A percentile compares a stretch with the other conserved stretches of the same genome.
These are phyloP conservation scores for Sebastes iracundus DNA, from an alignment of 2,797 vertebrate species.

Conservation along the genomic window DNA sequence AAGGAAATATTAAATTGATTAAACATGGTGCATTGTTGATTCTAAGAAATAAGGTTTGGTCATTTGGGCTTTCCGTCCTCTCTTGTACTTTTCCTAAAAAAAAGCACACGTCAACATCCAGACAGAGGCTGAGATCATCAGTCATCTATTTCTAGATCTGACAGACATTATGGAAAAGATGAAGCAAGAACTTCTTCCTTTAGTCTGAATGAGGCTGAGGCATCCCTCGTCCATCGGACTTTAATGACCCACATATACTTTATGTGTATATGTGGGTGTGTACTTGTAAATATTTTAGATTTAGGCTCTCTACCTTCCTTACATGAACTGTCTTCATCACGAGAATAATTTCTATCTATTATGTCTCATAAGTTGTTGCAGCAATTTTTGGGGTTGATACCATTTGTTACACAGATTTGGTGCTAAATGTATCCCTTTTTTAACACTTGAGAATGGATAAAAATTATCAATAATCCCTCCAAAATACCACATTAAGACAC, in stretches of 20 bases:
- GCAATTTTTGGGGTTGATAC: too few species aligned
- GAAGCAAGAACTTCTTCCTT: constrained; percentile 7
- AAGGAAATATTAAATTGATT: constrained; percentile 78
- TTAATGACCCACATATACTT: background rate
- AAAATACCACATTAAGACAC: too few species aligned
- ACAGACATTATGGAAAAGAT: constrained; percentile 25
- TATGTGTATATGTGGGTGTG: background rate
- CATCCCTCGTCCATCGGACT: background rate
- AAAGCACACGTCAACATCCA: background rate
- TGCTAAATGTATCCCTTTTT: too few species aligned
- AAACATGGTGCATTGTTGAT: constrained; percentile 76
- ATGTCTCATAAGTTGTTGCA: too few species aligned
- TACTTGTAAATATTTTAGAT: background rate
- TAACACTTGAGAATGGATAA: too few species aligned
- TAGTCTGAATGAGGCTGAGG: background rate
- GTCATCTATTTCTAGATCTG: constrained; percentile 42
- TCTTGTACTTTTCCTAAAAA: background rate
- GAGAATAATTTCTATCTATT: background rate
- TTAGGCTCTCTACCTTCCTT: background rate
- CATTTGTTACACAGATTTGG: too few species aligned
- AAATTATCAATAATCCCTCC: too few species aligned
- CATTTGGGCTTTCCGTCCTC: background rate
- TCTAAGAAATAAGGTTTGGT: constrained; percentile 1
- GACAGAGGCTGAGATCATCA: constrained; percentile 36
- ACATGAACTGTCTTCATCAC: background rate